Conservation (phyloP, 2,113 vertebrate species). For the Vombatus ursinus region DNA sequence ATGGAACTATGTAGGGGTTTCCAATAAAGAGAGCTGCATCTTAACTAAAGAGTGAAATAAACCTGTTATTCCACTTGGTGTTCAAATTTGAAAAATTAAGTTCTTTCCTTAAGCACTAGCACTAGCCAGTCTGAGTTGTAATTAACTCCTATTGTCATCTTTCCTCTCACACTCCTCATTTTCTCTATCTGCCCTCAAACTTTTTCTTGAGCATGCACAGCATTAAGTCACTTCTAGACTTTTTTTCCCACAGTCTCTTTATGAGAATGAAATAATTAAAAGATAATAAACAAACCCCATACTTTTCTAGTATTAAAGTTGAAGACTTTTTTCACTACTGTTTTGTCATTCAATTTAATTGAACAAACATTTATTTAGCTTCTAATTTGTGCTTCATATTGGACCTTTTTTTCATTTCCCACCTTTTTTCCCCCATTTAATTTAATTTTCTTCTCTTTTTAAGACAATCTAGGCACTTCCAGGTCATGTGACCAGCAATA, state of each 20-base stretch:
- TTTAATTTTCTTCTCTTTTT: background rate
- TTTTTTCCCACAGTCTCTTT: background rate
- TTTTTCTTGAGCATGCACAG: background rate
- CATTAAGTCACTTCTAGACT: background rate
- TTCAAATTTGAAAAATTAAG: background rate
- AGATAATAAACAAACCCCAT: background rate
- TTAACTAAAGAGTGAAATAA: conserved; percentile 13
- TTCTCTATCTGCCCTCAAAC: background rate
- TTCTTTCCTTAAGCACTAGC: background rate
- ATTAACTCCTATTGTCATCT: background rate
- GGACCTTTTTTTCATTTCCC: background rate
- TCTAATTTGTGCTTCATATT: background rate
- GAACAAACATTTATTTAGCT: background rate
- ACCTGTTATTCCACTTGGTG: background rate
- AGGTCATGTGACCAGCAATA: background rate
- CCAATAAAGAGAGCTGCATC: background rate
- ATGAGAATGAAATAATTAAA: background rate
- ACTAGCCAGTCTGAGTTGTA: background rate
- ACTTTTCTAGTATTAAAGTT: conserved; percentile 26
- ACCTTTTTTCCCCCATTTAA: background rate
- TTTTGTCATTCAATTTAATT: background rate
- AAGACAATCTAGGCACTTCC: background rate
- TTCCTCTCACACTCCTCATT: background rate
- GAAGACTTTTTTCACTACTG: background rate
- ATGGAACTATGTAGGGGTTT: conserved; percentile 37